Conservation (phyloP, 2,888 invertebrate species). For the Pseudococcus longispinus region DNA sequence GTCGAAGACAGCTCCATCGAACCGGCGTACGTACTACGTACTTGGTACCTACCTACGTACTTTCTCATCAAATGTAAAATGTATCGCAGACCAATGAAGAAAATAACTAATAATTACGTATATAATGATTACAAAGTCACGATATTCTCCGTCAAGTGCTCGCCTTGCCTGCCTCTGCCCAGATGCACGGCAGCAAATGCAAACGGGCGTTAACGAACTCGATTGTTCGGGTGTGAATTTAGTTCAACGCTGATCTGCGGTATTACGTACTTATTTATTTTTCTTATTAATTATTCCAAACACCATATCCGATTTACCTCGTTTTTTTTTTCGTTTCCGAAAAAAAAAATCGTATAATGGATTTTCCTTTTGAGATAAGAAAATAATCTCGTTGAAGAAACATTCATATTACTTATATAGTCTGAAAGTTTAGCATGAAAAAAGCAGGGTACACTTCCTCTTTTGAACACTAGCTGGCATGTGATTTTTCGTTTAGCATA, state of each 20-base stretch:
- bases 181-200: too few species aligned
- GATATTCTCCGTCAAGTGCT: not conserved
- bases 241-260: not conserved
- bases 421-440: too few species aligned
- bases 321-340: not conserved
- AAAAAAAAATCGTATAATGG: not conserved
- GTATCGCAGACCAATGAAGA: not conserved
- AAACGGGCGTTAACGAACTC: not conserved
- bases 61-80: conserved; percentile 11
- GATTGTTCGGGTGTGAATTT: not conserved
- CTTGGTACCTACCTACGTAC: not conserved
- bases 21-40: not conserved
- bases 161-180: too few species aligned
- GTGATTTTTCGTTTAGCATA: too few species aligned
- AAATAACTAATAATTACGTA: conserved; percentile 5
- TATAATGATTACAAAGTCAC: conserved; percentile 11
- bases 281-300: not conserved
- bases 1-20: not conserved
- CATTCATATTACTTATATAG: too few species aligned
- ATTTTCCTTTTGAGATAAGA: not conserved
- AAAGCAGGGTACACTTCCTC: too few species aligned
- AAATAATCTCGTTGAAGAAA: too few species aligned
- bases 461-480: too few species aligned
- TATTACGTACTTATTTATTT: too few species aligned
- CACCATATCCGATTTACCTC: not conserved